A percentile compares a stretch with the other conserved stretches of the same genome.
Conservation (phyloP, 2,888 invertebrate genomes). For the Philonicus albiceps region DNA sequence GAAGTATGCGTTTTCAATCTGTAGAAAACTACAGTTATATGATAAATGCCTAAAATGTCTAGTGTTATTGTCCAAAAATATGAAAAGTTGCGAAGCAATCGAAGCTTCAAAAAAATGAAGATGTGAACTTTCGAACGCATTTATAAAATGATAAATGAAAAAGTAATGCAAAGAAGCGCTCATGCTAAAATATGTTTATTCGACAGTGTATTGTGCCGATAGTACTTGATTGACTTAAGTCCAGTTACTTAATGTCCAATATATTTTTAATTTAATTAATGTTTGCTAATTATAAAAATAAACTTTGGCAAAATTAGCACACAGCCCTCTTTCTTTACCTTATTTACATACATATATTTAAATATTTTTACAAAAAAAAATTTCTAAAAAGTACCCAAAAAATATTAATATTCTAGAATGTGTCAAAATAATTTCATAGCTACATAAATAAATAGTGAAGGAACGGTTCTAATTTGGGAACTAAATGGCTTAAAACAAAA, state of each 20-base stretch:
- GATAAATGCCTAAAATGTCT: neutral
- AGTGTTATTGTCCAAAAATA: neutral
- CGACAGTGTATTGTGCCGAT: neutral
- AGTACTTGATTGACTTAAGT: neutral
- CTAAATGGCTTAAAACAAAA: neutral
- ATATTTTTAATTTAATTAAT: neutral
- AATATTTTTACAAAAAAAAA: neutral
- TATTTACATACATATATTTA: neutral
- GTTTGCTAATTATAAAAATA: neutral
- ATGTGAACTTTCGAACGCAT: neutral
- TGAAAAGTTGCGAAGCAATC: neutral
- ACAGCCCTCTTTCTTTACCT: neutral
- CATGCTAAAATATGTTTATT: neutral
- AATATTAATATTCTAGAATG: neutral
- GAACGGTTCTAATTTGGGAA: neutral
- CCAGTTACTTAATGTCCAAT: neutral
- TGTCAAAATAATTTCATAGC: neutral
- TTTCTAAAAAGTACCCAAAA: neutral
- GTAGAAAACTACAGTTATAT: neutral
- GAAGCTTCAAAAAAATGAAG: neutral
- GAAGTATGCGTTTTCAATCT: neutral
- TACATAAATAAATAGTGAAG: too few relatives aligned
- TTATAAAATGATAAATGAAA: neutral
- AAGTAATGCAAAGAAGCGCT: neutral
- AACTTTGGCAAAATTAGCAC: too few relatives aligned